phyloP scores from a whole-genome alignment of 2,113 vertebrate species.

The Sphaerodactylus townsendi region DNA sequence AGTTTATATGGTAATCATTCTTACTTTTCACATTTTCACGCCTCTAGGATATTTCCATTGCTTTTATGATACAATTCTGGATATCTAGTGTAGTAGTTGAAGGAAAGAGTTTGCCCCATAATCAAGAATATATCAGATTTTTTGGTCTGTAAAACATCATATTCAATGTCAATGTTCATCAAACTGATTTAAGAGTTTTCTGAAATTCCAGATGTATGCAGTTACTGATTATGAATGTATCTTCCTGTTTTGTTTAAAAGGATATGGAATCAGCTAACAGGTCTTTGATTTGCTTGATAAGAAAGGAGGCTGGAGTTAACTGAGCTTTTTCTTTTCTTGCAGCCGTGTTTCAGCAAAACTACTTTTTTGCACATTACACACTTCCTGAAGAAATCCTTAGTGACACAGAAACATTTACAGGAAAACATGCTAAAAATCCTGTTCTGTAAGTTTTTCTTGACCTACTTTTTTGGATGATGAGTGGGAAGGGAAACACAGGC shows the following conservation, averaged over 20 bases:
- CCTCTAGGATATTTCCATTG: neutral
- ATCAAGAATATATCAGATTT: slow-evolving; percentile 31
- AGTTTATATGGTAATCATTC: too few species aligned
- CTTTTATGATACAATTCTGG: neutral
- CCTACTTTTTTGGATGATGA: neutral
- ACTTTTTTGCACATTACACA: neutral
- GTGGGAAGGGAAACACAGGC: neutral
- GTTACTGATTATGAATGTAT: neutral
- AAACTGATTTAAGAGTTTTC: slow-evolving; percentile 3
- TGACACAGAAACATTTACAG: neutral
- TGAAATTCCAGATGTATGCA: slow-evolving; percentile 16
- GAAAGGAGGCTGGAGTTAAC: neutral
- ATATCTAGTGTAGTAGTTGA: neutral
- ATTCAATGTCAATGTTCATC: neutral
- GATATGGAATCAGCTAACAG: neutral
- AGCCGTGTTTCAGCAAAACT: neutral
- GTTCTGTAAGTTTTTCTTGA: neutral
- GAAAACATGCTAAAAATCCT: neutral
- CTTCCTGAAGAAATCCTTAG: neutral
- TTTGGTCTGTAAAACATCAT: neutral
- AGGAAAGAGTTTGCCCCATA: neutral
- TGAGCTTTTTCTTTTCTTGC: neutral
- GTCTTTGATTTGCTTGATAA: neutral
- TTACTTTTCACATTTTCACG: neutral
- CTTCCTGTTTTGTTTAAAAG: neutral